Base-by-base conservation (phyloP, 2,113 vertebrate genomes). In the Neogobius melanostomus region DNA sequence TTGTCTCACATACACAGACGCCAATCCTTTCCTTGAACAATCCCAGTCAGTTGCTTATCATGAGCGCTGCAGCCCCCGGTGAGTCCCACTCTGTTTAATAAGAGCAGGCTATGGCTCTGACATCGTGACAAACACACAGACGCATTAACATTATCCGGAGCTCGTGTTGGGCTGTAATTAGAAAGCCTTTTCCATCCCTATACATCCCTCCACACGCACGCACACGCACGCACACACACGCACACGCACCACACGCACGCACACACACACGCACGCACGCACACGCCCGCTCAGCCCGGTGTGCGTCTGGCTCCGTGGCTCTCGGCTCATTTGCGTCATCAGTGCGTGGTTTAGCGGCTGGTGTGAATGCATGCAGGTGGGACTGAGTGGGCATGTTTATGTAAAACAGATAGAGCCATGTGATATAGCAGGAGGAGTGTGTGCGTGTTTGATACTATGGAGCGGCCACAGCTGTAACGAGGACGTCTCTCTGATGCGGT, bases 111-210 rank as follows among this genome's bases (percentile, higher is more conserved):
- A 61, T 63, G 51, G 47, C 42, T 61, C 69, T 70, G 66, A 71
- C 72, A 67, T 77, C 70, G 77, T 53, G 68, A 77, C 74, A 76
- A 66, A 82, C 72, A 77, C 75, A 17, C 46, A 61, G 43, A 36
- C 74, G 72, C 82, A 74, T 80, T 86, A 87, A 82, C 73, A 79
- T 71, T 17, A 50, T 61, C 74, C 72, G 76, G 72, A 77, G 66
- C 50, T 76, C 75, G 79, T 52, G 74, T 16, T 71, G 14, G 46
- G 68, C 75, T 74, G 80, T 85, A 86, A 90, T 89, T 84, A 90
- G 62, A 65, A 64, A 52, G 28, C 43, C 66, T 75, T 68, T n/a
- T 8, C 6, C 42, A 42, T 44, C 12, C 42, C 28, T 44, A 1
- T 63, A 42, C 59, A 43, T 60, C 64, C 21, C 21, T 70, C 28